Base-by-base conservation (phyloP, 2,113 vertebrate species). In the Limanda limanda region DNA sequence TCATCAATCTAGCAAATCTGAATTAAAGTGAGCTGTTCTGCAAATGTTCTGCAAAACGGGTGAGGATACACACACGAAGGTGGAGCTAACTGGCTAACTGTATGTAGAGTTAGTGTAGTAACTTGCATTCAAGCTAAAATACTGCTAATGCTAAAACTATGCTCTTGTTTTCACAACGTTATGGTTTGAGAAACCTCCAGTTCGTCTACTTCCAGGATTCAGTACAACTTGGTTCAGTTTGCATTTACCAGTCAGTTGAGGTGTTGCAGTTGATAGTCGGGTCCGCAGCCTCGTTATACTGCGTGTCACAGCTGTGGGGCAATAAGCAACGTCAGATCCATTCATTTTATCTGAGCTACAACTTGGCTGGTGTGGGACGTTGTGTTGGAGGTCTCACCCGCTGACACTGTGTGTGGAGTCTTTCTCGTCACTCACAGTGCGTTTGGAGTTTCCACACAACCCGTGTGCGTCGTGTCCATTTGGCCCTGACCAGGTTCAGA, bases 391-490 rank as follows among this genome's bases (percentile, higher is more conserved):
- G 1, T 59, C 74, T 81, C 78, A 89, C 85, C 71, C 75, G 0
- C 54, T 0, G 3, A 13, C 12, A 9, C 66, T 77, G 58, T 62
- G 31, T 9, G 31, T n/a, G 27, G 66, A 37, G 8, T 51, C 69
- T 24, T n/a, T 81, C 15, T 81, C 71, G n/a, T 68, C 8, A 18
- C 13, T 68, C 9, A 82, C 1, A 66, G 37, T 42, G 1, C 20
- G 20, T 4, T 21, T 66, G 20, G 73, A 57, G 45, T 56, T 48
- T 2, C 68, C 78, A 83, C 88, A 89, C 56, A 89, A 66, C 52
- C 88, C 85, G 0, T 59, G 5, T 2, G 79, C 4, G 0, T 40
- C 2, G 24, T 48, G 18, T 70, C 1, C 67, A n/a, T 8, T 40
- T 54, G 72, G 25, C 4, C 71, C 82, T 86, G 25, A 14, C 0